phyloP scores from a whole-genome alignment of 2,888 invertebrate species.

The Hydrotaea cyrtoneurina region DNA sequence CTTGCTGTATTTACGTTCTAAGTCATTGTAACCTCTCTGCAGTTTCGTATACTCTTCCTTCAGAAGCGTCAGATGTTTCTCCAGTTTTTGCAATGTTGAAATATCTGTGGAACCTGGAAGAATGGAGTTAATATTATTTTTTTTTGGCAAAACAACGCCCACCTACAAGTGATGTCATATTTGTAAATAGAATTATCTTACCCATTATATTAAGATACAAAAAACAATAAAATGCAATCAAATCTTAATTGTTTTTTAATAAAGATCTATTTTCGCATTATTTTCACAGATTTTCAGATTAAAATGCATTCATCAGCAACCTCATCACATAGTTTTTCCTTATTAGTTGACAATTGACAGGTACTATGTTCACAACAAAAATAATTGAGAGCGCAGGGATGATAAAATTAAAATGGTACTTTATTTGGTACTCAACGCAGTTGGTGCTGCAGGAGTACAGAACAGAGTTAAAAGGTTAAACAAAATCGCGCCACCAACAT shows the following conservation, averaged over 20 bases:
- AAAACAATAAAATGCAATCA: not conserved
- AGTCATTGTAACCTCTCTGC: conserved; percentile 89
- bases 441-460: too few species aligned
- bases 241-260: not conserved
- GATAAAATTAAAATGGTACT: too few species aligned
- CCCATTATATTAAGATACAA: not conserved
- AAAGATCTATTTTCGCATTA: not conserved
- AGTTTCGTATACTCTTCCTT: conserved; percentile 95
- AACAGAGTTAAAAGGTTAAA: too few species aligned
- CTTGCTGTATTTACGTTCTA: conserved; percentile 92
- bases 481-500: too few species aligned
- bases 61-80: conserved; percentile 92
- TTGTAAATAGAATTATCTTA: not conserved
- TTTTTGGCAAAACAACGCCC: not conserved
- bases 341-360: too few species aligned
- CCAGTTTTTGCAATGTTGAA: conserved; percentile 83
- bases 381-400: too few species aligned
- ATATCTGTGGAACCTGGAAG: conserved; percentile 70
- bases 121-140: not conserved
- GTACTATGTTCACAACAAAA: too few species aligned
- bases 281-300: not conserved
- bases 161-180: not conserved
- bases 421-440: too few species aligned
- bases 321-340: too few species aligned
- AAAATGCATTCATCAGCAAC: too few species aligned